Conservation (phyloP, 1,140 invertebrate species). For the Trachelipus rathkii region DNA sequence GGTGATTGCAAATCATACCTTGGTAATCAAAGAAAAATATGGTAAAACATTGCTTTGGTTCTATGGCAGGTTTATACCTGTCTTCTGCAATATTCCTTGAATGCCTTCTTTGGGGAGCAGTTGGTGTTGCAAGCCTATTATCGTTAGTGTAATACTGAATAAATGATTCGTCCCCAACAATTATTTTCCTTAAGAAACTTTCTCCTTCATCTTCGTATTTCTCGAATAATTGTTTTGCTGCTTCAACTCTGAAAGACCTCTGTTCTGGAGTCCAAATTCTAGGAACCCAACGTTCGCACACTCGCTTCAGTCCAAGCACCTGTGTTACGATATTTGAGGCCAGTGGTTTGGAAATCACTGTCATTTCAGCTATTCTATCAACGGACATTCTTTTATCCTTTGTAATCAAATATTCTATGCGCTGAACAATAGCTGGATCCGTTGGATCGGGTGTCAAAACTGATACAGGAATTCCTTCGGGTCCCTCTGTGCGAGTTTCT, state of each 20-base stretch:
- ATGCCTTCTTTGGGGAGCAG: background rate
- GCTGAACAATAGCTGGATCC: conserved; percentile 25
- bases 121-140: background rate
- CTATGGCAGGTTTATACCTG: conserved; percentile 23
- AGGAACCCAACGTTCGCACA: conserved; percentile 29
- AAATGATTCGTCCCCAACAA: conserved; percentile 24
- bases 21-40: conserved; percentile 22
- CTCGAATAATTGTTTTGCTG: conserved; percentile 17
- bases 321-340: conserved; percentile 17
- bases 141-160: conserved; percentile 25
- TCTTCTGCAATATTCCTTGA: background rate
- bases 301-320: conserved; percentile 23
- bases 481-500: background rate
- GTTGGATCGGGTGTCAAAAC: conserved; percentile 12
- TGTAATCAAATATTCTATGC: conserved; percentile 22
- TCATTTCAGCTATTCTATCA: conserved; percentile 20
- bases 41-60: background rate
- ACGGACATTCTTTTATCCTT: conserved; percentile 23
- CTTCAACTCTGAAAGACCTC: conserved; percentile 21
- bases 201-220: conserved; percentile 22
- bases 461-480: background rate
- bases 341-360: conserved; percentile 12
- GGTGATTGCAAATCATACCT: conserved; percentile 6
- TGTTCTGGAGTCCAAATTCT: conserved; percentile 29
- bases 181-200: conserved; percentile 19